Base-by-base conservation (phyloP, 1,140 invertebrate genomes). In the Diuraphis noxia region DNA sequence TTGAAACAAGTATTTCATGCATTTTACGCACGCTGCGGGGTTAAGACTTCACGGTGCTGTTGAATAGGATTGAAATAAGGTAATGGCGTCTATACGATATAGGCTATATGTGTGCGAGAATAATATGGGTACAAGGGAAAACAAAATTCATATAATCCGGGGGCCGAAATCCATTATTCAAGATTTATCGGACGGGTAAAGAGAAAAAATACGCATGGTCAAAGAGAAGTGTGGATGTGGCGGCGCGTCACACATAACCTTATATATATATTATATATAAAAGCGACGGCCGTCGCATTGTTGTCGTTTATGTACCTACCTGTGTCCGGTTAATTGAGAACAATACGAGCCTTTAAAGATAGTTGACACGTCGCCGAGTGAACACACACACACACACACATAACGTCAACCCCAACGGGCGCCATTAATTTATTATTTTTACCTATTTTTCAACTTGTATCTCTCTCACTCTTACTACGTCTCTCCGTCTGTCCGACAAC, bases 321-420 rank as follows among this genome's bases (percentile, higher is more conserved):
- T 63, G 86, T 43, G 49, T 56, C 86, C 77, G 88, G 56, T 89
- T 89, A 82, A 91, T 91, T 40, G 89, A 52, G 89, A 82, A 91
- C 89, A 91, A 91, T 91, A 90, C 56, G 30, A 72, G 56, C 56
- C 56, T 72, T 72, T 72, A 17, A 72, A 72, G 56, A 72, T n/a
- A 72, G 56, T 72, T 72, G 56, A 72, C 56, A 72, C 77, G 77
- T 36, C 36, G 36, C 36, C 77, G 34, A 38, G 1, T 40, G 40
- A 43, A 84, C 19, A 25, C 10, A 86, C n/a, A n/a, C 21, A 84
- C 81, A 34, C 9, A 19, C 21, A 87, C 30, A 88, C 30, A 88
- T 13, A 56, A 88, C 36, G 86, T 88, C 88, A 43, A 49, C 72
- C 72, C 40, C 43, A 21, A 25, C n/a, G 77, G 77, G 89, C 89